These are phyloP conservation scores for Lycia hirtaria DNA, from an alignment of 2,888 invertebrate genomes.

Conservation along the genomic window DNA sequence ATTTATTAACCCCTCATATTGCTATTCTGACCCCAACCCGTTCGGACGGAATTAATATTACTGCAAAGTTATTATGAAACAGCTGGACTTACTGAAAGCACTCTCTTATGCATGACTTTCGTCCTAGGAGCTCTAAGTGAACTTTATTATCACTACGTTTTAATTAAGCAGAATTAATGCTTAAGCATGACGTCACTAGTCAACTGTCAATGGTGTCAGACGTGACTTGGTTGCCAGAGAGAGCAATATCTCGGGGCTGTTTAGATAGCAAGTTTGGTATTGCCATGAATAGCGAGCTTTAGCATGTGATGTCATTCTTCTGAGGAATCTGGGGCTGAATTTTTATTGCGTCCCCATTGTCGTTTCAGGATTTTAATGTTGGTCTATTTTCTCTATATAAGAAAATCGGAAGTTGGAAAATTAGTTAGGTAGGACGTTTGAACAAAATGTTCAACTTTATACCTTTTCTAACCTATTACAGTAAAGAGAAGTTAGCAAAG, in stretches of 20 bases:
- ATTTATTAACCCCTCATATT: conserved; percentile 15
- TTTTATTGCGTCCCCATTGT: conserved; percentile 31
- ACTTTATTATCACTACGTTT: conserved; percentile 36
- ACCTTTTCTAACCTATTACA: no score
- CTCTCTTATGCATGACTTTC: conserved; percentile 24
- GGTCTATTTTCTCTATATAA: conserved; percentile 17
- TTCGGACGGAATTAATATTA: conserved; percentile 14
- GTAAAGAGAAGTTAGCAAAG: no score
- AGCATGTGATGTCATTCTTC: conserved; percentile 36
- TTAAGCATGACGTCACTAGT: conserved; percentile 46
- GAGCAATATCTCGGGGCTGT: conserved; percentile 37
- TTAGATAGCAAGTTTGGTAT: conserved; percentile 33
- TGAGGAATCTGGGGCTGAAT: conserved; percentile 30
- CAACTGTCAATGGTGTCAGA: conserved; percentile 47
- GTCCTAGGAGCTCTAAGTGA: conserved; percentile 24
- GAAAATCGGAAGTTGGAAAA: conserved; percentile 10
- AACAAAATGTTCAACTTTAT: not conserved
- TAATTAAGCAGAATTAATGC: conserved; percentile 55
- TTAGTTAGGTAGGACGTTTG: conserved; percentile 3
- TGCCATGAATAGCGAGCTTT: conserved; percentile 27
- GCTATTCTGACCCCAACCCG: conserved; percentile 17
- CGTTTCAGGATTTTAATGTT: conserved; percentile 23
- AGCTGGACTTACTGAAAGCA: conserved; percentile 9
- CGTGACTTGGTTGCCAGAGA: conserved; percentile 47
- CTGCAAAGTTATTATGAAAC: conserved; percentile 11